phyloP scores from a whole-genome alignment of 2,113 vertebrate genomes.

The Dolichotis patagonum region DNA sequence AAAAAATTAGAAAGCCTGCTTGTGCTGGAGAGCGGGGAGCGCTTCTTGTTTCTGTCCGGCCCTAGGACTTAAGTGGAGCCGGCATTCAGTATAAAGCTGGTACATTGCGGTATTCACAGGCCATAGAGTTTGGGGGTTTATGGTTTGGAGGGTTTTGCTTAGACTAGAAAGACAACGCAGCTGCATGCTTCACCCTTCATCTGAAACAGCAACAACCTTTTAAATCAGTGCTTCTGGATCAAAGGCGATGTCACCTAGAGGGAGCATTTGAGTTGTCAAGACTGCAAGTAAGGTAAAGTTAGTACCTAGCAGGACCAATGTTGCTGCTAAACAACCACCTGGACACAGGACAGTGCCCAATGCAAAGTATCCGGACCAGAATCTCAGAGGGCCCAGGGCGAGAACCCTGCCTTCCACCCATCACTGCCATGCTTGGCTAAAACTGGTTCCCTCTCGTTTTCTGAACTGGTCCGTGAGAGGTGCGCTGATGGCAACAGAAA shows the following conservation, averaged over 20 bases:
- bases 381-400: neutral
- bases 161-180: neutral
- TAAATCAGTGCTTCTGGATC: neutral
- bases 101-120: neutral
- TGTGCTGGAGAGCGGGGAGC: neutral
- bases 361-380: neutral
- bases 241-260: neutral
- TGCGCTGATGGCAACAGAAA: neutral
- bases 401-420: neutral
- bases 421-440: neutral
- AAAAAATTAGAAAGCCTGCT: neutral
- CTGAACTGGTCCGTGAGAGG: neutral
- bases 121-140: neutral
- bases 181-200: conserved; percentile 14
- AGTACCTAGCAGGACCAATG: neutral
- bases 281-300: neutral
- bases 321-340: neutral
- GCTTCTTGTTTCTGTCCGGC: neutral
- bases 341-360: neutral
- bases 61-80: neutral
- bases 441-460: neutral
- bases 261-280: neutral
- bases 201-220: neutral
- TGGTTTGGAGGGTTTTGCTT: neutral
- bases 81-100: neutral